These are phyloP conservation scores for Trachops cirrhosus DNA, from an alignment of 2,797 vertebrate species.

Conservation along the genomic window DNA sequence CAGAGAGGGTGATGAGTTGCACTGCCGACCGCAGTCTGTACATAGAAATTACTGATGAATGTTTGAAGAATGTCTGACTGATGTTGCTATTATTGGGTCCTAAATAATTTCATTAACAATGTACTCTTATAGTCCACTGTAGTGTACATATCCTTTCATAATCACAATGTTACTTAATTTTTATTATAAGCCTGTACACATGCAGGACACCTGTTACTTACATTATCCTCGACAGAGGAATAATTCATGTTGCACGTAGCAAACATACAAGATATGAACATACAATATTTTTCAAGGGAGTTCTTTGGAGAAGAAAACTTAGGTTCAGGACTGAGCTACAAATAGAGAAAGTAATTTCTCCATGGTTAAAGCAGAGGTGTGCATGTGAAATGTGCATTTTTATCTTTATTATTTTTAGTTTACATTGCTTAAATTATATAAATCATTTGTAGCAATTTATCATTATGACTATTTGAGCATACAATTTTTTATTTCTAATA, in stretches of 20 bases:
- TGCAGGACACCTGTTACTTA: not conserved
- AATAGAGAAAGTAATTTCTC: not conserved
- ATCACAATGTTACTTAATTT: not conserved
- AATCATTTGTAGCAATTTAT: not conserved
- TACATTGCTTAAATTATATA: not conserved
- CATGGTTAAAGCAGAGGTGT: not conserved
- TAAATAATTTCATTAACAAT: not conserved
- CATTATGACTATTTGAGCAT: not conserved
- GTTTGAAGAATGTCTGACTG: not conserved
- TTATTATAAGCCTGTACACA: not conserved
- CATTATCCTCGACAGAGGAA: not conserved
- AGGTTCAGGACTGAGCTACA: not conserved
- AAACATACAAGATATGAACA: not conserved
- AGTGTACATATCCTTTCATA: not conserved
- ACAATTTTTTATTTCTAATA: not conserved
- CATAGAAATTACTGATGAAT: not conserved
- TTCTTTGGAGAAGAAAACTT: not conserved
- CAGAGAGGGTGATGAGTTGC: not conserved
- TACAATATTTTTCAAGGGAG: not conserved
- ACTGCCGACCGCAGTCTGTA: not conserved
- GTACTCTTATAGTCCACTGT: not conserved
- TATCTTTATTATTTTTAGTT: slow-evolving; percentile 32
- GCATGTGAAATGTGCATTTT: not conserved
- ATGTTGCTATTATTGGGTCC: not conserved
- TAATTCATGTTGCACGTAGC: not conserved